These are phyloP conservation scores for Gymnocephalus cernua DNA, from an alignment of 2,113 vertebrate genomes.

Conservation along the genomic window DNA sequence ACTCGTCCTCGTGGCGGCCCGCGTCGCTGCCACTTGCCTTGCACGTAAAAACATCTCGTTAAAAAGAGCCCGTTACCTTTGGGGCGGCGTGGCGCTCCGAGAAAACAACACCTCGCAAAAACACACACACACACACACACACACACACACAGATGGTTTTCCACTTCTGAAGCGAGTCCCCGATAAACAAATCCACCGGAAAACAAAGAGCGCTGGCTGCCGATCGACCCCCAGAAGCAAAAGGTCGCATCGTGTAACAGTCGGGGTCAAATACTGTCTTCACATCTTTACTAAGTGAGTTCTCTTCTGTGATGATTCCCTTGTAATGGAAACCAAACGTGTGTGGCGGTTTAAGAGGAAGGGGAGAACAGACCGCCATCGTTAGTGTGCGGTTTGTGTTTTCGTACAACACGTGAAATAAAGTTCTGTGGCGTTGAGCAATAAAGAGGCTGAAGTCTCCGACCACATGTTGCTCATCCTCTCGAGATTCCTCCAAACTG, in stretches of 20 bases:
- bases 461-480: conserved; percentile 80
- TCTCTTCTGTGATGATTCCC: conserved; percentile 9
- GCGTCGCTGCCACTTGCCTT: conserved; percentile 58
- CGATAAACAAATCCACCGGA: conserved; percentile 27
- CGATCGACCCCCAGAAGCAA: not conserved
- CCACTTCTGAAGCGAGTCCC: conserved; percentile 9
- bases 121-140: conserved; percentile 9
- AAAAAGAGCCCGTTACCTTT: conserved; percentile 65
- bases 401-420: not conserved
- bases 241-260: conserved; percentile 19
- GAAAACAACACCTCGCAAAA: conserved; percentile 52
- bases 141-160: conserved; percentile 48
- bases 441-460: not conserved
- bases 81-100: not conserved
- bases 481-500: conserved; percentile 69
- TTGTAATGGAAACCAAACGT: not conserved
- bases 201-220: conserved; percentile 27
- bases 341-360: not conserved
- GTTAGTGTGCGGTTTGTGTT: not conserved
- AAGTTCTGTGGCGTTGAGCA: not conserved
- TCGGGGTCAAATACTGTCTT: conserved; percentile 14
- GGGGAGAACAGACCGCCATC: not conserved
- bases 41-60: conserved; percentile 59
- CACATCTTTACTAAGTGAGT: not conserved
- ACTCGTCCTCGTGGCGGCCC: conserved; percentile 59